A percentile compares a stretch with the other conserved stretches of the same genome.
phyloP scores from a whole-genome alignment of 1,140 invertebrate species.

The Nasonia vitripennis region DNA sequence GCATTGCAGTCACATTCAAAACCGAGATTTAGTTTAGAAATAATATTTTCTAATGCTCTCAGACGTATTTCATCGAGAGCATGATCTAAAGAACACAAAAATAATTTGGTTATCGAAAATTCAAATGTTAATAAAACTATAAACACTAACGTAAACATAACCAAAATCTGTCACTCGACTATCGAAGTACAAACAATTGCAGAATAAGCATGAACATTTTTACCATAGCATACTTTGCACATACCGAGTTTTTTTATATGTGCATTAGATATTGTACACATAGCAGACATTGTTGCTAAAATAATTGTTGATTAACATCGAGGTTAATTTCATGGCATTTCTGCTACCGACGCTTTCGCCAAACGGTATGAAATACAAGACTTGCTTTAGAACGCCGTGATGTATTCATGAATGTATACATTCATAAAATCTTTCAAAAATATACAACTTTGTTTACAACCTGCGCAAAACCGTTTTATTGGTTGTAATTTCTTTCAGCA shows the following conservation, averaged over 20 bases:
- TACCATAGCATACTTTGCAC: slow-evolving; percentile 7
- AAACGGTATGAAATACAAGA: not conserved
- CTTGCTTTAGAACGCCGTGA: not conserved
- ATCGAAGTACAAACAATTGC: not conserved
- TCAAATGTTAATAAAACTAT: not conserved
- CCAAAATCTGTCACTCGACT: not conserved
- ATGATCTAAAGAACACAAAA: slow-evolving; percentile 61
- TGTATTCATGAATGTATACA: not conserved
- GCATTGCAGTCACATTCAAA: slow-evolving; percentile 67
- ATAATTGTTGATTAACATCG: slow-evolving; percentile 16
- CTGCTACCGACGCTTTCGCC: not conserved
- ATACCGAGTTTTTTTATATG: slow-evolving; percentile 59
- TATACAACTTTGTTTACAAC: not conserved
- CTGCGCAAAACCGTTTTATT: not conserved
- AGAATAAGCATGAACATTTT: not conserved
- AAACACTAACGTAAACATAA: slow-evolving; percentile 7
- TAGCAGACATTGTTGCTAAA: slow-evolving; percentile 50
- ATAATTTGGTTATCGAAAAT: not conserved
- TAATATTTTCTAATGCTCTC: slow-evolving; percentile 68
- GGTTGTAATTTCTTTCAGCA: slow-evolving; percentile 10
- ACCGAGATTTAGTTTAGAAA: slow-evolving; percentile 70
- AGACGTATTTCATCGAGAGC: slow-evolving; percentile 68
- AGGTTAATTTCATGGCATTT: slow-evolving; percentile 34
- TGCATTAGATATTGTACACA: slow-evolving; percentile 52
- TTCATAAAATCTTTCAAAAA: slow-evolving; percentile 9